phyloP scores from a whole-genome alignment of 2,888 invertebrate species.

The Phyllotreta striolata region DNA sequence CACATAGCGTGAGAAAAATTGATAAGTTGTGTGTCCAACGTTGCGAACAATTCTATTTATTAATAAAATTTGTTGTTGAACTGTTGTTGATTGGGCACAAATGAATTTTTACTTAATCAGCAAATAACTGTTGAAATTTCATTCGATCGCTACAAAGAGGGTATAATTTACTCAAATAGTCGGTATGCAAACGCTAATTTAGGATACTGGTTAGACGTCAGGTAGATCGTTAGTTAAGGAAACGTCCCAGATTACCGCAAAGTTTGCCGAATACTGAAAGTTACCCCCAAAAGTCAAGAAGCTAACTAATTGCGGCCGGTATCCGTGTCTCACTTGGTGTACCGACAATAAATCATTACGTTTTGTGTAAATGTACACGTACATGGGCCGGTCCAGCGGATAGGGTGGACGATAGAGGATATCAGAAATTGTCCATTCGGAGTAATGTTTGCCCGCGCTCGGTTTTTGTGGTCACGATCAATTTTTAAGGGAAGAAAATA shows the following conservation, averaged over 20 bases:
- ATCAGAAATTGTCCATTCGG: too few species aligned
- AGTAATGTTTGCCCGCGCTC: too few species aligned
- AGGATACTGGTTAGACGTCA: constrained; percentile 34
- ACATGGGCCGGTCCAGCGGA: too few species aligned
- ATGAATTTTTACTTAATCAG: not conserved
- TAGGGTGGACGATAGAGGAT: too few species aligned
- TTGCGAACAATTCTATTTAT: too few species aligned
- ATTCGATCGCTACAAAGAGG: not conserved
- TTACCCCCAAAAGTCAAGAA: constrained; percentile 38
- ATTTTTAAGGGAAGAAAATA: too few species aligned
- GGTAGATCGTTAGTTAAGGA: constrained; percentile 36
- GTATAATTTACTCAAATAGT: constrained; percentile 13
- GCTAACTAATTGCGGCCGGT: constrained; percentile 38
- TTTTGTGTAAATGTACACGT: constrained; percentile 23
- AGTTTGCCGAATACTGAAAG: constrained; percentile 35
- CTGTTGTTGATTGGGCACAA: constrained; percentile 1
- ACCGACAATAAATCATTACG: constrained; percentile 36
- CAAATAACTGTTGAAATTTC: not conserved
- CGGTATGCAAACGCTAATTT: constrained; percentile 28
- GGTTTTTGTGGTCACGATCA: too few species aligned
- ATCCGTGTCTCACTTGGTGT: constrained; percentile 36
- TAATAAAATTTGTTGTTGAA: not conserved
- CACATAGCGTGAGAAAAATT: too few species aligned
- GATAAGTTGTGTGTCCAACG: too few species aligned
- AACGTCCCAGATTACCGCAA: constrained; percentile 38